A percentile compares a stretch with the other conserved stretches of the same genome.
Conservation (phyloP, 2,888 invertebrate genomes). For the Achlya flavicornis region DNA sequence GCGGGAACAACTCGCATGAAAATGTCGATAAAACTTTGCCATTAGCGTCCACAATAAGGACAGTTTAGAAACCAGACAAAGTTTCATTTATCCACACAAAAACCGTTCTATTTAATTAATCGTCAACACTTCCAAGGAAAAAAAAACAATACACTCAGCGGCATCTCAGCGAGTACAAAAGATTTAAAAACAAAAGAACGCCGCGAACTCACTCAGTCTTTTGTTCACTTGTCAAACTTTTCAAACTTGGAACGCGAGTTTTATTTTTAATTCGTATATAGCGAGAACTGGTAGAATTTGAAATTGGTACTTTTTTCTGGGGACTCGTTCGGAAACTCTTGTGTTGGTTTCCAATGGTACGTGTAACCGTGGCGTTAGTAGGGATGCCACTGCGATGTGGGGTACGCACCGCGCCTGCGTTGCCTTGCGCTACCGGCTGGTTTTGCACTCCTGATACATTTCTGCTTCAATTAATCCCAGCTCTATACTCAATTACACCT, state of each 20-base stretch:
- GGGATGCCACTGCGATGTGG: constrained; percentile 70
- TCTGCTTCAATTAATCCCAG: constrained; percentile 80
- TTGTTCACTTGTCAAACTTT: constrained; percentile 17
- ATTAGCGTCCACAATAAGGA: neutral
- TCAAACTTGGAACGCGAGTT: constrained; percentile 23
- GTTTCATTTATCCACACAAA: constrained; percentile 8
- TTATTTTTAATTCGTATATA: constrained; percentile 1
- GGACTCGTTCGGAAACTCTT: constrained; percentile 20
- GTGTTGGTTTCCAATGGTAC: constrained; percentile 34
- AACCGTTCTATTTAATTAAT: constrained; percentile 27
- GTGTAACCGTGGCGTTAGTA: constrained; percentile 63
- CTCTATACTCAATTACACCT: constrained; percentile 77
- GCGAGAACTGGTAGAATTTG: neutral
- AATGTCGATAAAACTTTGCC: neutral
- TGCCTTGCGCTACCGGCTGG: constrained; percentile 65
- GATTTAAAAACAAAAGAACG: constrained; percentile 25
- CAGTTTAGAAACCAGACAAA: constrained; percentile 4
- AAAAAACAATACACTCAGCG: constrained; percentile 41
- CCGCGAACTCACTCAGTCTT: constrained; percentile 19
- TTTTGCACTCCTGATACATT: constrained; percentile 78
- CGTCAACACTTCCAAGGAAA: constrained; percentile 38
- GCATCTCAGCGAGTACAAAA: constrained; percentile 16
- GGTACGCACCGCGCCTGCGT: constrained; percentile 75
- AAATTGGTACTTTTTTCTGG: constrained; percentile 4
- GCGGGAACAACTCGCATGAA: neutral